A percentile compares a stretch with the other conserved stretches of the same genome.
Evolutionary conservation across 2,888 invertebrate species (phyloP).

Genomic region (Watsonalla binaria): DNA sequence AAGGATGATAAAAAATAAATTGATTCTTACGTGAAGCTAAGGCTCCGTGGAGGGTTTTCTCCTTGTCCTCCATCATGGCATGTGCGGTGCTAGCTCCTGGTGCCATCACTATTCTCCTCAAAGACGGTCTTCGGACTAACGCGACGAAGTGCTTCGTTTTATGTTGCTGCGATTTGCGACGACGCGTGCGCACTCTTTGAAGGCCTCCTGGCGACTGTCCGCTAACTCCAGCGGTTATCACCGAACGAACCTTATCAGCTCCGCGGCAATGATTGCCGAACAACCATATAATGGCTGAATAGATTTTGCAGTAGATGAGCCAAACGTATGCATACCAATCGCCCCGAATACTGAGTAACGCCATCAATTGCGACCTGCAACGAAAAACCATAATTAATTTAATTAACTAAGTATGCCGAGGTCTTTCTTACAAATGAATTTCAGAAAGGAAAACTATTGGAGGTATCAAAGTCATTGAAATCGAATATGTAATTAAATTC

Average conservation of each 20-base stretch:
- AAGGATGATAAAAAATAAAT: constrained; percentile 2
- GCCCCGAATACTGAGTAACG: constrained; percentile 62
- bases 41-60: constrained; percentile 61
- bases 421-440: neutral
- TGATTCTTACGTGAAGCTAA: constrained; percentile 50
- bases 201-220: constrained; percentile 65
- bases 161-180: constrained; percentile 53
- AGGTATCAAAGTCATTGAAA: neutral
- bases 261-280: constrained; percentile 70
- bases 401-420: neutral
- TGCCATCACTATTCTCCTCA: constrained; percentile 76
- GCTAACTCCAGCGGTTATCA: constrained; percentile 65
- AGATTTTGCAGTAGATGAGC: constrained; percentile 68
- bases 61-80: constrained; percentile 75
- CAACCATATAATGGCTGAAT: constrained; percentile 66
- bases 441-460: neutral
- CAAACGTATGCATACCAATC: constrained; percentile 65
- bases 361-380: constrained; percentile 73
- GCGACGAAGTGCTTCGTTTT: constrained; percentile 63
- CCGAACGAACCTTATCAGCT: constrained; percentile 69
- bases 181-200: constrained; percentile 73
- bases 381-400: constrained; percentile 22
- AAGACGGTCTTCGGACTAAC: constrained; percentile 64
- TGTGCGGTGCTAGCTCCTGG: constrained; percentile 77
- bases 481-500: neutral